Base-by-base conservation (phyloP, 2,888 invertebrate genomes). In the Pemphredon lugubris region DNA sequence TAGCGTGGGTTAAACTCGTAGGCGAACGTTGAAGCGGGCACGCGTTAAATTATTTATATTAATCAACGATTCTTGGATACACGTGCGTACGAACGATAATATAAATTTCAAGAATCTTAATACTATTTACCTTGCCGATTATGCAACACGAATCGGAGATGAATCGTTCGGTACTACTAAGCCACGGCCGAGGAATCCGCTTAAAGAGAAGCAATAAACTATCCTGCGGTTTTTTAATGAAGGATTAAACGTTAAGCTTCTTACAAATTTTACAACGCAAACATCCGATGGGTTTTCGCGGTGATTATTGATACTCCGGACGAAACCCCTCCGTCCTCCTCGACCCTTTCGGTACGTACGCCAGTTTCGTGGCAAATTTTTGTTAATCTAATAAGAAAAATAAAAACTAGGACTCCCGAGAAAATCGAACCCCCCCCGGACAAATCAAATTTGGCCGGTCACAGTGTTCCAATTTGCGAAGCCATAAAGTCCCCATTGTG, bases 201-300 rank as follows among this genome's bases (percentile, higher is more conserved):
- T 67, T 63, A 61, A 51, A 40, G 26, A 7, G 30, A 21, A 16
- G 5, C 44, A 26, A 18, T 34, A 54, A 67, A 54, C 60, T 47
- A 20, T 18, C 13, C 39, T 20, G 50, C 18, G 60, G 23, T 54
- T 60, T 68, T 48, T 50, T 44, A 44, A 53, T 14, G 40, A 57
- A 45, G 68, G 40, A 50, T 51, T 51, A 47, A 58, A 48, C 26
- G 42, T 14, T 57, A 47, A 68, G 63, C 63, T 21, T 16, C 68
- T 57, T 64, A 66, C 32, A 66, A 55, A n/a, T 39, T 66, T 61
- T 51, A 73, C 60, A 65, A 55, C 44, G 50, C 13, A 23, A 39
- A 37, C 37, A 47, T 30, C 32, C 59, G 37, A 18, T 30, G 37
- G 18, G 32, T 34, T 7, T 13, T 23, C 13, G 23, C 39, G 16